Base-by-base conservation (phyloP, 2,797 vertebrate species). In the Columba guinea region DNA sequence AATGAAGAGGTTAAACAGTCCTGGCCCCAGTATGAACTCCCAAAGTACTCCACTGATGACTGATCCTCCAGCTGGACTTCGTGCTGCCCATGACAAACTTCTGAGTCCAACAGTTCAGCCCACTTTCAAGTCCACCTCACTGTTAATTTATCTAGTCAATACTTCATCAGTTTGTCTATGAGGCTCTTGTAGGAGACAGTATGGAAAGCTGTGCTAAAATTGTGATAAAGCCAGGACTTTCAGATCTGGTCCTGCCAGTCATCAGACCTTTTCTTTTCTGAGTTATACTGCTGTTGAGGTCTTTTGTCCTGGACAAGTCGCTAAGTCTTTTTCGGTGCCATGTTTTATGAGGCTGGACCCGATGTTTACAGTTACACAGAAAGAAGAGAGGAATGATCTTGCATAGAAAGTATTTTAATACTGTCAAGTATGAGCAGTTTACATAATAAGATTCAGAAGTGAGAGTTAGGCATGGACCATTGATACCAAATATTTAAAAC, bases 401-500 rank as follows among this genome's bases (percentile, higher is more conserved):
- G 39, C 56, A 13, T 10, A 65, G 53, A 93, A 94, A 77, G 10
- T 67, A 65, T 95, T 96, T 94, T 86, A 71, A 77, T 87, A 62
- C 46, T 46, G 73, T 92, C 71, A 87, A 80, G 62, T 77, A 37
- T 24, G 39, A 93, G 53, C 44, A 52, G 59, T 83, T 96, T 96
- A 90, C 34, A 86, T 87, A 93, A 79, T 32, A 56, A 69, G 41
- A 96, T 90, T 80, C 60, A 69, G 49, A 53, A 62, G 32, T 41
- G 86, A 82, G 77, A 69, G 13, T 53, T 89, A 67, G 56, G 55
- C 48, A 58, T 3, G 34, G 56, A 51, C 52, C 34, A 77, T 55
- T 41, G 27, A 27, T 46, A 69, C 13, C 14, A 94, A 97, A 95
- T 97, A 97, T 94, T 95, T 95, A 73, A 56, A 71, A 59, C 76